Base-by-base conservation (phyloP, 1,140 invertebrate genomes). In the Drosophila nebulosa region DNA sequence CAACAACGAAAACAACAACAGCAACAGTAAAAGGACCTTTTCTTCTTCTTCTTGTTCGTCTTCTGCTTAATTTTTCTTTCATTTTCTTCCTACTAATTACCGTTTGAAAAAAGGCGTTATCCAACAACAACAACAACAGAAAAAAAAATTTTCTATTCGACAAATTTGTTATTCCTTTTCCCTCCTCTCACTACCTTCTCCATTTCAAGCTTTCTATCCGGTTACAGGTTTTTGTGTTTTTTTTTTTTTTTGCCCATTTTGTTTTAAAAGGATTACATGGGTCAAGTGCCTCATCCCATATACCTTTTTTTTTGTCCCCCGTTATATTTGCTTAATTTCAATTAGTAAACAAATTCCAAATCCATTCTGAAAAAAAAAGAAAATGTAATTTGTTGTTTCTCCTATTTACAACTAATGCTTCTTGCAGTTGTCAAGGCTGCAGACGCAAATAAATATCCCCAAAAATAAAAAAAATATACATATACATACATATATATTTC, bases 221-320 rank as follows among this genome's bases (percentile, higher is more conserved):
- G 16, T 46, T 26, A 30, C 14, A 14, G 46, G 60, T 27, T 12
- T 69, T 69, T 75, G 26, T n/a, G 22, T 30, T 53, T 53, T 61
- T 60, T 30, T 55, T 42, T 55, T 62, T 84, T 89, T 76, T 84
- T 85, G 80, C 71, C 80, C 81, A 46, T 46, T 46, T 46, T 46
- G 39, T 90, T 90, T 90, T 90, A 90, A 69, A 86, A 76, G 86
- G 89, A 90, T 91, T 91, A 91, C 86, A 77, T 79, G 89, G 90
- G 90, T 91, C 83, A 77, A 62, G 73, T 76, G 30, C 56, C 60
- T 39, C 65, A 60, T 51, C 36, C 57, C n/a, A 30, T 55, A n/a
- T n/a, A n/a, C n/a, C n/a, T 30, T 30, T 9, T 32, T 9, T 0
- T 32, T 32, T 32, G n/a, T n/a, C n/a, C n/a, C 12, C 30, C 12